Conservation (phyloP, 1,140 invertebrate species). For the Trinorchestia longiramus region DNA sequence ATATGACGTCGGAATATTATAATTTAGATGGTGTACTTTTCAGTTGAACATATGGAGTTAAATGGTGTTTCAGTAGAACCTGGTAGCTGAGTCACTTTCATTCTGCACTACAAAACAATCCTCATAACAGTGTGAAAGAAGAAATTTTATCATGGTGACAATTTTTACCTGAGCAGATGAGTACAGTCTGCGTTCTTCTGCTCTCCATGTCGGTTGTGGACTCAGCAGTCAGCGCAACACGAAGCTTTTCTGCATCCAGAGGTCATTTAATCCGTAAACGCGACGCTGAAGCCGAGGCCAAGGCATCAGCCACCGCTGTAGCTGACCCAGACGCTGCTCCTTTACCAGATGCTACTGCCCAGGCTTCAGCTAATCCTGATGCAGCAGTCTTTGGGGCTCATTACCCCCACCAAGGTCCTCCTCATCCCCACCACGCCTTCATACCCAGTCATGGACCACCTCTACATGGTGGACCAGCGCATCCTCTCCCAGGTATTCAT, state of each 20-base stretch:
- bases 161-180: not conserved
- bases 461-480: not conserved
- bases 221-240: not conserved
- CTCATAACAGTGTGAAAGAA: not conserved
- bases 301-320: not conserved
- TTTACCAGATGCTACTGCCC: not conserved
- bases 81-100: not conserved
- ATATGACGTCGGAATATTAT: too few relatives aligned
- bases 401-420: conserved; percentile 12
- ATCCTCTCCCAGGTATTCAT: not conserved
- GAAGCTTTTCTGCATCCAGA: not conserved
- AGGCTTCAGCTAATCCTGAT: conserved; percentile 13
- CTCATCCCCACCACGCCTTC: conserved; percentile 9
- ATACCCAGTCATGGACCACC: conserved; percentile 31
- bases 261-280: not conserved
- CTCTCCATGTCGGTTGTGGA: not conserved
- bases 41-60: not conserved
- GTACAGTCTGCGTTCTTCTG: not conserved
- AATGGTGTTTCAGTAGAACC: not conserved
- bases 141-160: not conserved
- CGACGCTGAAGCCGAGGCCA: not conserved
- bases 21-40: not conserved
- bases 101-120: not conserved
- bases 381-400: not conserved
- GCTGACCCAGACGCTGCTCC: not conserved